Percentiles rank a stretch among this genome's conserved stretches.
Evolutionary conservation across 23 tunicate species (phyloP).

Genomic region (Trididemnum nubilum): DNA sequence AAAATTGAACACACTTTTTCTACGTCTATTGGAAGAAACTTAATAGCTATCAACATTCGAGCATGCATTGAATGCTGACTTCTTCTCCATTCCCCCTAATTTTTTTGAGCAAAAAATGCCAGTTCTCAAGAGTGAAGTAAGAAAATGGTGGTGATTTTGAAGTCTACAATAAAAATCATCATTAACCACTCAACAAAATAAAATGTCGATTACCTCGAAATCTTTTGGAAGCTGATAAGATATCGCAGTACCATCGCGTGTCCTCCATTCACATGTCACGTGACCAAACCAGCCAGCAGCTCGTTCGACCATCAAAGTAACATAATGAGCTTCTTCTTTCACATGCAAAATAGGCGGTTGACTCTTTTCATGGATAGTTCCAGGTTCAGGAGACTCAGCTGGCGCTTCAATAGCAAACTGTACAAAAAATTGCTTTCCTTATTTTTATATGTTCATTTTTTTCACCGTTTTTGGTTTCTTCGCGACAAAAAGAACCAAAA

Average conservation of each 20-base stretch:
- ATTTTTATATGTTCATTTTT: background rate
- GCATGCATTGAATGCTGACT: no score
- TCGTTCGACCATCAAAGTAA: slow-evolving; percentile 50
- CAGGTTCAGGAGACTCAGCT: background rate
- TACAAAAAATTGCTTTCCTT: no score
- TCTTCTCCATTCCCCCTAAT: no score
- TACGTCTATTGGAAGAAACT: no score
- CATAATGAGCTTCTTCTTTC: slow-evolving; percentile 56
- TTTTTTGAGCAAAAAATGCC: no score
- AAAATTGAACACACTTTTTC: no score
- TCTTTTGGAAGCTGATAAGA: slow-evolving; percentile 70
- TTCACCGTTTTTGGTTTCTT: background rate
- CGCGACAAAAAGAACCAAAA: no score
- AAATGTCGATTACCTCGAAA: slow-evolving; percentile 66
- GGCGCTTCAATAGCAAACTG: slow-evolving; percentile 47
- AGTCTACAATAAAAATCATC: no score
- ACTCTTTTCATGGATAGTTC: slow-evolving; percentile 21
- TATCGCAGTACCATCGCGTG: slow-evolving; percentile 70
- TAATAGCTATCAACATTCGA: no score
- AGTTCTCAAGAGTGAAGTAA: no score
- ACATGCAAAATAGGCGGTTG: slow-evolving; percentile 39
- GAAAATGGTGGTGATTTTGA: no score
- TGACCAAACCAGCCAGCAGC: slow-evolving; percentile 91
- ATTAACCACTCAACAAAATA: no score
- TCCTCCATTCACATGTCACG: slow-evolving; percentile 78